Evolutionary conservation across 2,797 vertebrate species (phyloP), one percentile per base, ranked within the genome.

Genomic region (Sylvia borin): DNA sequence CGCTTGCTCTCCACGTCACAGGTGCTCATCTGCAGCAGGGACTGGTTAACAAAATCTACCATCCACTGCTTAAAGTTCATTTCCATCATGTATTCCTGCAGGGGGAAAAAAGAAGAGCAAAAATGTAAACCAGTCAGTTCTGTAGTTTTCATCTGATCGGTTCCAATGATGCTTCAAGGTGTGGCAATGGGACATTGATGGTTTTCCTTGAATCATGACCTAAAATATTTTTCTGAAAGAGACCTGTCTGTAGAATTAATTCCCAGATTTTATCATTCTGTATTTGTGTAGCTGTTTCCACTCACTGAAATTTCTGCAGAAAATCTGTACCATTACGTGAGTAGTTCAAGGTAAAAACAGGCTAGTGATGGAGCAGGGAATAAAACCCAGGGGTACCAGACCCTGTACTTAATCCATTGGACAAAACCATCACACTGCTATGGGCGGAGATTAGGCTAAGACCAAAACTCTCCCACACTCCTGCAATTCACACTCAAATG

Each of bases 1-100:
- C 98, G 98, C 92, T 98, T 97, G 96, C 93, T 97, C 88, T 98
- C 98, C 45, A 97, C 97, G 2, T 98, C 97, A 26, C 97, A 97
- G 62, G 97, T 97, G 87, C 98, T 98, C 9, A 97, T 92, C 95
- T 97, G 98, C 85, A 98, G 92, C 34, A 98, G 95, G 0, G 98
- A 98, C 96, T 98, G 99, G 97, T 98, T 98, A 38, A 99, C 97
- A 66, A 97, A 98, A 93, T 99, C 99, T 55, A 99, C 97, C 2
- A 98, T 97, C 97, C 98, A 98, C 93, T 98, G 98, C 76, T 98
- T 98, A 22, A 98, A 97, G 47, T 96, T 96, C 97, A 98, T 98
- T 96, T 98, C 98, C 73, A 96, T 96, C 96, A 97, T 97, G 79
- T 97, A 97, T 55, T 97, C 98, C 99, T 99, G 90, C 34, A 84